Conservation (phyloP, 2,888 invertebrate genomes). For the Himalopsyche kuldschensis region DNA sequence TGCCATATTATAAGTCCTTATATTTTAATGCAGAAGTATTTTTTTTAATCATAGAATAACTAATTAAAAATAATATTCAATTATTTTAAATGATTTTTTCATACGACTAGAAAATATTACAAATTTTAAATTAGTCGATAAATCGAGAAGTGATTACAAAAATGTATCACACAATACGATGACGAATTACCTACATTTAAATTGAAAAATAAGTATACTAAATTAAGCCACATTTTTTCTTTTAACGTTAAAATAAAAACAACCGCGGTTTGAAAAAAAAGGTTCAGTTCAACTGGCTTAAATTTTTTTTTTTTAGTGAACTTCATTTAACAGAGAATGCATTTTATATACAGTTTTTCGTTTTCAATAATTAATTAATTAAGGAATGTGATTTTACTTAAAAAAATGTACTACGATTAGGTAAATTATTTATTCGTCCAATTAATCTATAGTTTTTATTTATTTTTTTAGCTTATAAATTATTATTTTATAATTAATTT, state of each 20-base stretch:
- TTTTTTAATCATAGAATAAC: background rate
- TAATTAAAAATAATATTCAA: background rate
- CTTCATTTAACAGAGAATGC: background rate
- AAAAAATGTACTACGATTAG: background rate
- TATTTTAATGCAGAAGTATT: background rate
- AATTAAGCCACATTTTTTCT: too few relatives aligned
- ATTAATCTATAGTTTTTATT: background rate
- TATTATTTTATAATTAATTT: background rate
- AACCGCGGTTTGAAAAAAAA: too few relatives aligned
- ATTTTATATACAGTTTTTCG: background rate
- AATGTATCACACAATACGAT: too few relatives aligned
- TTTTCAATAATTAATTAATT: background rate
- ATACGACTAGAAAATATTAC: too few relatives aligned
- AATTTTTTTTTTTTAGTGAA: background rate
- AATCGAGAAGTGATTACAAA: too few relatives aligned
- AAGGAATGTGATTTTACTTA: background rate
- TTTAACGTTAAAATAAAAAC: too few relatives aligned
- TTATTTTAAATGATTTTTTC: too few relatives aligned
- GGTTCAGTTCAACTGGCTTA: too few relatives aligned
- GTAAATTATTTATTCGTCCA: constrained; percentile 4
- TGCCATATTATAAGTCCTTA: background rate
- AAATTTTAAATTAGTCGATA: too few relatives aligned
- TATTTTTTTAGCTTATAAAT: background rate
- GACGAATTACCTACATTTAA: too few relatives aligned
- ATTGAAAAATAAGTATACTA: too few relatives aligned